These are phyloP conservation scores for Axinella damicornis DNA, from an alignment of 37 sponge, comb jelly and placozoan species.

Conservation along the genomic window DNA sequence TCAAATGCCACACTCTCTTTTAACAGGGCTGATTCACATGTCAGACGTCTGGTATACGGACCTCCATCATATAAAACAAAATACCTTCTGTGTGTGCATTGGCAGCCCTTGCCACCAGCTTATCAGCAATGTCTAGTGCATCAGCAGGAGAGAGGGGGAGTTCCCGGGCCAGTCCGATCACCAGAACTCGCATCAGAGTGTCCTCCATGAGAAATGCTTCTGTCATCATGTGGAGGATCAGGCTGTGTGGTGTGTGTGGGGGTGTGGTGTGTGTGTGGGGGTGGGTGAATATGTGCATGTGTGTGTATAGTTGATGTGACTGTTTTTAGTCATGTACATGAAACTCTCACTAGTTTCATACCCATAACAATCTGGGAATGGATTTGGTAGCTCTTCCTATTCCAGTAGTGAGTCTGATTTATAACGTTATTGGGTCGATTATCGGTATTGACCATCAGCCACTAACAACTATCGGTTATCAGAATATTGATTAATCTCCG, in stretches of 20 bases:
- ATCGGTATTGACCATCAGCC: no score
- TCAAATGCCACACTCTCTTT: no score
- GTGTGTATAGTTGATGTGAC: background rate
- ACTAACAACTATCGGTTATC: no score
- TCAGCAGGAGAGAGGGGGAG: constrained; percentile 90
- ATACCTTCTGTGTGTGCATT: constrained; percentile 80
- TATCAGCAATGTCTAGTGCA: constrained; percentile 88
- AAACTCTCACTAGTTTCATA: no score
- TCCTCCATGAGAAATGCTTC: constrained; percentile 87
- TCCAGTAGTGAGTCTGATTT: no score
- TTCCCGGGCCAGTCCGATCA: constrained; percentile 82
- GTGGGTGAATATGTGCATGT: no score
- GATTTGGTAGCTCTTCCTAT: no score
- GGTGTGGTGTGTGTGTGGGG: background rate
- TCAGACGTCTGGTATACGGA: no score
- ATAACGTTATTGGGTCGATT: no score
- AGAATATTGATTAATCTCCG: no score
- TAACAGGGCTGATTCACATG: no score
- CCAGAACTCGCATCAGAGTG: constrained; percentile 88
- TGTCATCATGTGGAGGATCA: constrained; percentile 76
- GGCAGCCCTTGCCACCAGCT: constrained; percentile 91
- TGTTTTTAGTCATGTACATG: background rate
- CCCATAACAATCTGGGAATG: no score
- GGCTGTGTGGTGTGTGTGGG: constrained; percentile 10
- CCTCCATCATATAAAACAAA: background rate